Evolutionary conservation across 35 echinoderm and acorn worm species (phyloP), one percentile per base, ranked within the genome.

Genomic region (Patiria miniata): DNA sequence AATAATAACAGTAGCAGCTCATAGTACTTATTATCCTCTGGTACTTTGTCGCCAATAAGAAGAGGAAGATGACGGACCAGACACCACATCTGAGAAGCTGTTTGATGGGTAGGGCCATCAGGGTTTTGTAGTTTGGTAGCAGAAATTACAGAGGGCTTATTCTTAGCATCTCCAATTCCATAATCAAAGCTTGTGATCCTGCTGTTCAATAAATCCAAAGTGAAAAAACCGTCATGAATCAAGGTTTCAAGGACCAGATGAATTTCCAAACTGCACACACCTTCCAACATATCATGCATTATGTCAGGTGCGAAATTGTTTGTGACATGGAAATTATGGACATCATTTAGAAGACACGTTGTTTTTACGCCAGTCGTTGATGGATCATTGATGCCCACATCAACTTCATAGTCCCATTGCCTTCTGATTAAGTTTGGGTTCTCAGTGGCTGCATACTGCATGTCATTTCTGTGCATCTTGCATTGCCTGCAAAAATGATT

Each of bases 141-240:
- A 1, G 80, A 51, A 18, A 81, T 55, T 15, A 2, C 51, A 81
- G 60, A 78, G 8, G 79, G 91, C 39, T 54, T 93, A 36, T 93
- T 93, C 40, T 14, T 44, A 34, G 39, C 39, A 60, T 93, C 91
- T 17, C 52, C 59, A 34, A 88, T 88, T 23, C 91, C 91, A 83
- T 93, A 93, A 61, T 93, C 80, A 88, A 77, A 93, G 51, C 91
- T 93, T 44, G 91, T 87, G 29, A 88, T 93, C n/a, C 91, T 1
- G 14, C 14, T 17, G 53, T 57, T 1, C 1, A 57, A n/a, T 17
- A 57, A 14, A 57, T 77, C 69, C 1, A 88, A 16, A 29, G 85
- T 58, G 37, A 93, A 93, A 47, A 78, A 81, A 7, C 81, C 80
- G 2, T 89, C 68, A 19, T 79, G 18, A 51, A 93, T 89, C 1